Conservation (phyloP, 1,140 invertebrate genomes). For the Metaphire vulgaris region DNA sequence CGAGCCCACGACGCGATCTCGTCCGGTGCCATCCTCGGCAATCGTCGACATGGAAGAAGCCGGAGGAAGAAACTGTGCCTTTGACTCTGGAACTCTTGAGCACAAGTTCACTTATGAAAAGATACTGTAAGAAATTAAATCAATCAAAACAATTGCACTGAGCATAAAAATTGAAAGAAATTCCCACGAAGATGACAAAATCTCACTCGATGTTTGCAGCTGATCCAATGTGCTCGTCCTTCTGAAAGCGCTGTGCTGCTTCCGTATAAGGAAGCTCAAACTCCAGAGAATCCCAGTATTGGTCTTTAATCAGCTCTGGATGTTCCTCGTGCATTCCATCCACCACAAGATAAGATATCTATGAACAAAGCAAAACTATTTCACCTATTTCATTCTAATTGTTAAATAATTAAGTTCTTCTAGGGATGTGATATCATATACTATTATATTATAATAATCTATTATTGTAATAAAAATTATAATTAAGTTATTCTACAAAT, state of each 20-base stretch:
- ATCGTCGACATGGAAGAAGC: constrained; percentile 4
- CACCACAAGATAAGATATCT: constrained; percentile 35
- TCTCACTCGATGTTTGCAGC: constrained; percentile 51
- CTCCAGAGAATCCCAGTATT: constrained; percentile 84
- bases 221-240: constrained; percentile 69
- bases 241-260: constrained; percentile 66
- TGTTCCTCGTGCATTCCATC: constrained; percentile 31
- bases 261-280: constrained; percentile 75
- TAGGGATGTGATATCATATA: neutral
- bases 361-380: neutral
- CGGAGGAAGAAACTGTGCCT: constrained; percentile 15
- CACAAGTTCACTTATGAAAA: neutral
- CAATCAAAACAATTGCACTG: neutral
- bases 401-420: too few relatives aligned
- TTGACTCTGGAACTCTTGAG: constrained; percentile 3
- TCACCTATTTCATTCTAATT: too few relatives aligned
- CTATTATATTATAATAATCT: too few relatives aligned
- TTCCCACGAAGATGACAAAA: neutral
- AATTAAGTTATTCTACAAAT: too few relatives aligned
- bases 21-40: neutral
- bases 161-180: neutral
- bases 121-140: neutral
- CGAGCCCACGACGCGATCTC: neutral
- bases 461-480: too few relatives aligned
- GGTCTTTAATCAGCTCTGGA: constrained; percentile 58